phyloP scores from a whole-genome alignment of 2,888 invertebrate genomes.

The Masnerella sp. region DNA sequence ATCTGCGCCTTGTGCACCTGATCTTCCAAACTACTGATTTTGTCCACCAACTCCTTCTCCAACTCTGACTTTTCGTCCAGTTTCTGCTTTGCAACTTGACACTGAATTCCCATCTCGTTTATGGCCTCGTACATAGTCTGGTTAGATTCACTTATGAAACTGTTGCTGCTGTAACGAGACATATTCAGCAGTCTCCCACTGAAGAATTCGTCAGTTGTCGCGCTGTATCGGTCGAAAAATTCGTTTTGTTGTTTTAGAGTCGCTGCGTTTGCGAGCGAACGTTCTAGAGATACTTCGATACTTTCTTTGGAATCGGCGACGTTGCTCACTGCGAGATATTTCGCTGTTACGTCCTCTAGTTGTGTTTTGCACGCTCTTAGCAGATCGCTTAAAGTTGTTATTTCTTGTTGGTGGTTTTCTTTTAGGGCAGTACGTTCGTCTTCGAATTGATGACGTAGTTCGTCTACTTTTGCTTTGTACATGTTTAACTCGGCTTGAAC shows the following conservation, averaged over 20 bases:
- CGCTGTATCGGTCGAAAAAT: constrained; percentile 69
- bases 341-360: constrained; percentile 72
- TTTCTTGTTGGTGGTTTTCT: constrained; percentile 66
- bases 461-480: constrained; percentile 64
- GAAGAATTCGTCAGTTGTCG: constrained; percentile 70
- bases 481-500: constrained; percentile 65
- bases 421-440: constrained; percentile 64
- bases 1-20: constrained; percentile 69
- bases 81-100: constrained; percentile 68
- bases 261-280: constrained; percentile 69
- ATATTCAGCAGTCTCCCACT: constrained; percentile 47
- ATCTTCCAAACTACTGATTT: constrained; percentile 80
- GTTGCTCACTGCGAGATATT: constrained; percentile 70
- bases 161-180: constrained; percentile 70
- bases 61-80: constrained; percentile 74
- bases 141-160: constrained; percentile 68
- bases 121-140: constrained; percentile 73
- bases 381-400: constrained; percentile 69
- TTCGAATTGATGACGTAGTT: constrained; percentile 60
- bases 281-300: constrained; percentile 74
- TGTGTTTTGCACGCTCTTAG: constrained; percentile 71
- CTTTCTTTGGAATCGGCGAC: constrained; percentile 75
- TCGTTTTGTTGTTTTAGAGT: constrained; percentile 70
- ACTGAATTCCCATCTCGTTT: constrained; percentile 70
- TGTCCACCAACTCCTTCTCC: constrained; percentile 79